These are phyloP conservation scores for Brachionus koreanus DNA, from an alignment of 1,140 invertebrate species.

Conservation along the genomic window DNA sequence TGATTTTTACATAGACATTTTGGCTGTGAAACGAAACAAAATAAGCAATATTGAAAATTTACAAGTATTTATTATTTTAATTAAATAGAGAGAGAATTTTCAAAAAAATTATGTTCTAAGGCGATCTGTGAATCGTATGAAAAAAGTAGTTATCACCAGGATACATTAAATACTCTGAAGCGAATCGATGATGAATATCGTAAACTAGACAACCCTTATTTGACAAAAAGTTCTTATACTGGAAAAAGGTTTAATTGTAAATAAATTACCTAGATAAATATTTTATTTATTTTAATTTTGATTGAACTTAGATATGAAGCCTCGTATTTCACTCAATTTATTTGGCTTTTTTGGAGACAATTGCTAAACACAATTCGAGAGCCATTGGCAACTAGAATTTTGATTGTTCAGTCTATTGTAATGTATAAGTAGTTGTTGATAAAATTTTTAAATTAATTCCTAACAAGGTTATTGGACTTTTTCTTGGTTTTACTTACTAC, in stretches of 20 bases:
- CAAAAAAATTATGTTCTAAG: no score
- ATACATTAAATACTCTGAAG: conserved; percentile 33
- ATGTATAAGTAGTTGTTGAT: background rate
- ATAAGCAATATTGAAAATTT: conserved; percentile 59
- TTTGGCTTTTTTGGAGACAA: conserved; percentile 42
- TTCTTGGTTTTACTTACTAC: conserved; percentile 83
- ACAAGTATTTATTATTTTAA: conserved; percentile 62
- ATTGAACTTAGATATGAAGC: conserved; percentile 37
- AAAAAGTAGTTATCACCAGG: conserved; percentile 23
- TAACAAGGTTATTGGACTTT: conserved; percentile 67
- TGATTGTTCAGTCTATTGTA: conserved; percentile 75
- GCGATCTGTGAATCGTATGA: conserved; percentile 46
- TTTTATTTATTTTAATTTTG: conserved; percentile 1
- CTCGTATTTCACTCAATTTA: conserved; percentile 1
- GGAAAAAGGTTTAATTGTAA: conserved; percentile 39
- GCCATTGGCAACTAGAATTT: conserved; percentile 70
- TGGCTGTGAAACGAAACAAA: conserved; percentile 77
- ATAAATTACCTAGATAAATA: background rate
- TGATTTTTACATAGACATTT: conserved; percentile 84
- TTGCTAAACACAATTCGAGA: conserved; percentile 7
- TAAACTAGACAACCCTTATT: conserved; percentile 1
- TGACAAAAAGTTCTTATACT: background rate
- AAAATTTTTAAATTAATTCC: background rate
- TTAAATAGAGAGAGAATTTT: conserved; percentile 77
- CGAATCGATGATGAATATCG: background rate